A percentile compares a stretch with the other conserved stretches of the same genome.
These are phyloP conservation scores for Gnatocerus cornutus DNA, from an alignment of 2,888 invertebrate species.

Conservation along the genomic window DNA sequence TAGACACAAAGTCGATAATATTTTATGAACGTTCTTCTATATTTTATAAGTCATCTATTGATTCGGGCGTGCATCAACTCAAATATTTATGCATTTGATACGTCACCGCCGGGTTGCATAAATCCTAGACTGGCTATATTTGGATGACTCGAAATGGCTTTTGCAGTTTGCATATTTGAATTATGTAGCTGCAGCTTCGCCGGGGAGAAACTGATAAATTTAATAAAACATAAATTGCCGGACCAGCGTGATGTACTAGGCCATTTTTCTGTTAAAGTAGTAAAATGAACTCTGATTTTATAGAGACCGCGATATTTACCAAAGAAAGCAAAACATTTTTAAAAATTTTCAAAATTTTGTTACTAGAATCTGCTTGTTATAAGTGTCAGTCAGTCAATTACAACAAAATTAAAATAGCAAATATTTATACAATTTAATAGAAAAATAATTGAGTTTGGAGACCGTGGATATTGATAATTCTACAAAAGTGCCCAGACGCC, in stretches of 20 bases:
- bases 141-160: conserved; percentile 40
- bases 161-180: conserved; percentile 34
- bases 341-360: background rate
- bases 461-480: too few species aligned
- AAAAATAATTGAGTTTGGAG: too few species aligned
- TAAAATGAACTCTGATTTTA: background rate
- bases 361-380: too few species aligned
- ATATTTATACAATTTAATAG: too few species aligned
- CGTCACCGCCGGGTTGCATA: conserved; percentile 29
- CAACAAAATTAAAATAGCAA: background rate
- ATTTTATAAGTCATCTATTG: conserved; percentile 17
- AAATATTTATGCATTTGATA: conserved; percentile 41
- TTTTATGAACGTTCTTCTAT: background rate
- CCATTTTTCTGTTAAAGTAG: background rate
- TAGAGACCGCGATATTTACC: background rate
- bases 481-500: too few species aligned
- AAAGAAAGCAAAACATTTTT: background rate
- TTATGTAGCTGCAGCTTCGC: conserved; percentile 33
- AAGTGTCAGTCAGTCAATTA: background rate
- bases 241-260: background rate
- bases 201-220: conserved; percentile 6
- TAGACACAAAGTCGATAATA: conserved; percentile 3
- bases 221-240: conserved; percentile 16
- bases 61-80: conserved; percentile 26
- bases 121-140: conserved; percentile 33